A percentile compares a stretch with the other conserved stretches of the same genome.
phyloP scores from a whole-genome alignment of 2,797 vertebrate species.

The Neosalanx taihuensis region DNA sequence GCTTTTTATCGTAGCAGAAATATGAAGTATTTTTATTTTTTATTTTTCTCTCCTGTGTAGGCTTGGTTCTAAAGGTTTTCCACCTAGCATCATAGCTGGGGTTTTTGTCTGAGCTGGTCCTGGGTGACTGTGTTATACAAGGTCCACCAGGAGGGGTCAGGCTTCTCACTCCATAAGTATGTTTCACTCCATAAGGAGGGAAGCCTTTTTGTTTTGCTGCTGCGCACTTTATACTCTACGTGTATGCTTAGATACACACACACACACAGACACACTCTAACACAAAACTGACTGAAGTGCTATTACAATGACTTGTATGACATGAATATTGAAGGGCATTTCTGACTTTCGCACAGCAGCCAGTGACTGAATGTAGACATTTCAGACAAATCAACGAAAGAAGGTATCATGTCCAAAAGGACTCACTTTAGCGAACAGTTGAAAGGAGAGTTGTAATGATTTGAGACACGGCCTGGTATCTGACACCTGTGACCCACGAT shows the following conservation, averaged over 20 bases:
- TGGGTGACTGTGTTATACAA: too few species aligned
- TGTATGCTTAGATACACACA: not conserved
- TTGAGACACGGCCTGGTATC: too few species aligned
- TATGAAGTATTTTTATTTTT: not conserved
- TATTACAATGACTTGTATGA: not conserved
- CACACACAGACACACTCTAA: not conserved
- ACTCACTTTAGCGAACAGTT: not conserved
- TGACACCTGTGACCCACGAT: too few species aligned
- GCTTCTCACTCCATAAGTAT: not conserved
- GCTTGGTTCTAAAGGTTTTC: too few species aligned
- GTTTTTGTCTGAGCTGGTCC: too few species aligned
- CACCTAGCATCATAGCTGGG: too few species aligned
- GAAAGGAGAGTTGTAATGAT: too few species aligned
- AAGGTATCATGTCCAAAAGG: not conserved
- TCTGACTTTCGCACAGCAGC: slow-evolving; percentile 2
- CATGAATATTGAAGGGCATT: not conserved
- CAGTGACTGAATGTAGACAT: slow-evolving; percentile 25
- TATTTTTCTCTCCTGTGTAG: too few species aligned
- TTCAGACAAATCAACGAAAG: slow-evolving; percentile 8
- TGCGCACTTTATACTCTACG: slow-evolving; percentile 2
- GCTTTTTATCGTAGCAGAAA: not conserved
- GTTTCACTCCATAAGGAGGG: not conserved
- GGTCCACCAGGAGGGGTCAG: not conserved
- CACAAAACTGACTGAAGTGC: not conserved
- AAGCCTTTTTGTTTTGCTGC: not conserved